A percentile compares a stretch with the other conserved stretches of the same genome.
These are phyloP conservation scores for Drosophila antonietae DNA, from an alignment of 2,888 invertebrate species.

Conservation along the genomic window DNA sequence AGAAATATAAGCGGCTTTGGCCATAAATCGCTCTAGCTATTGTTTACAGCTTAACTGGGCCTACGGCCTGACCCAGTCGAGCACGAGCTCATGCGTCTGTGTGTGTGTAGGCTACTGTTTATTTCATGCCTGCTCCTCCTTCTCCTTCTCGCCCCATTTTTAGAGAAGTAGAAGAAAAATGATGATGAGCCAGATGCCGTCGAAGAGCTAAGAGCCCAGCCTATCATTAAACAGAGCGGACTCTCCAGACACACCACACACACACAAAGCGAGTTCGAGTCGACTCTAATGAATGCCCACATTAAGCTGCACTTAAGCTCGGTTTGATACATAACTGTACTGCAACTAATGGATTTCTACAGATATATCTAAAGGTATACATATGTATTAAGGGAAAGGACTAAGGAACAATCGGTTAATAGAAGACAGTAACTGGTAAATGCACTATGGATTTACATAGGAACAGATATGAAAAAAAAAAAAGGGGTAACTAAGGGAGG, in stretches of 20 bases:
- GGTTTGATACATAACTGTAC: slow-evolving; percentile 47
- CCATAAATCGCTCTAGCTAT: slow-evolving; percentile 40
- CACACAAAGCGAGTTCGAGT: background rate
- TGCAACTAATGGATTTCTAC: slow-evolving; percentile 54
- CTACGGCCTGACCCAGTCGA: slow-evolving; percentile 23
- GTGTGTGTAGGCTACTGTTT: slow-evolving; percentile 35
- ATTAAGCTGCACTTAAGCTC: slow-evolving; percentile 66
- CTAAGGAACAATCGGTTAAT: no score
- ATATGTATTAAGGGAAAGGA: no score
- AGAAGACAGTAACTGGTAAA: no score
- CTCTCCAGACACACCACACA: background rate
- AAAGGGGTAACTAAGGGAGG: no score
- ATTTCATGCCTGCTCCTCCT: background rate
- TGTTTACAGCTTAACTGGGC: slow-evolving; percentile 59
- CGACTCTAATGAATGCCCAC: slow-evolving; percentile 58
- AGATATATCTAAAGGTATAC: slow-evolving; percentile 7
- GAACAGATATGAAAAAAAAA: no score
- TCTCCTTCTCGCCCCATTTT: background rate
- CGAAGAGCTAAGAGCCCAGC: slow-evolving; percentile 44
- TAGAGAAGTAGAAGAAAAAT: slow-evolving; percentile 42
- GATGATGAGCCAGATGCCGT: slow-evolving; percentile 56
- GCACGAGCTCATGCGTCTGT: slow-evolving; percentile 13
- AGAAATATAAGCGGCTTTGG: slow-evolving; percentile 54
- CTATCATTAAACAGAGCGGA: slow-evolving; percentile 51
- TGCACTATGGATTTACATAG: no score